Percentiles rank a stretch among this genome's conserved stretches.
Evolutionary conservation across 1,140 invertebrate genomes (phyloP).

Genomic region (Thereuonema tuberculata): DNA sequence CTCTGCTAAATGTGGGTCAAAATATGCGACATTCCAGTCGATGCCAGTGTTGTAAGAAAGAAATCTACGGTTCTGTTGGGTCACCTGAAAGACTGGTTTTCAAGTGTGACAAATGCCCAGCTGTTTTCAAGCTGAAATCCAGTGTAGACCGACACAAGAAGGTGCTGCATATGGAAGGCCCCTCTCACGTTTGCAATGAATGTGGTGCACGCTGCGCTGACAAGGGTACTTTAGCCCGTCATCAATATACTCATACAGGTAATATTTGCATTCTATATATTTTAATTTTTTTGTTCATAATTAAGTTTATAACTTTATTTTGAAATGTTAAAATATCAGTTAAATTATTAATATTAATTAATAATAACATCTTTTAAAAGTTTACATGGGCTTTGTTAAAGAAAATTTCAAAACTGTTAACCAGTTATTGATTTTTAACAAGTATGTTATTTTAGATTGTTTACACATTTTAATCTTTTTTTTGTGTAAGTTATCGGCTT

Average conservation of each 20-base stretch:
- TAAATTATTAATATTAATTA: no score
- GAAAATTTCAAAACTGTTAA: no score
- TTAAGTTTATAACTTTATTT: no score
- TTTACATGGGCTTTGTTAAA: no score
- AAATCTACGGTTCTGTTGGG: constrained; percentile 31
- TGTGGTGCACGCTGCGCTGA: constrained; percentile 36
- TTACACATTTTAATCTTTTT: no score
- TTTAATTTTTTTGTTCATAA: not conserved
- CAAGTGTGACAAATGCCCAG: constrained; percentile 39
- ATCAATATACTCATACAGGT: constrained; percentile 27
- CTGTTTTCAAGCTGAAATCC: constrained; percentile 37
- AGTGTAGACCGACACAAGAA: constrained; percentile 36
- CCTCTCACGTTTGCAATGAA: constrained; percentile 33
- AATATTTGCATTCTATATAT: not conserved
- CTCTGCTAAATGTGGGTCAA: not conserved
- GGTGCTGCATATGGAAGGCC: constrained; percentile 33
- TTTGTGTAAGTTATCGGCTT: no score
- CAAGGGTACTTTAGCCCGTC: constrained; percentile 37
- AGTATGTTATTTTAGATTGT: no score
- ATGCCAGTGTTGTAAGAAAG: not conserved
- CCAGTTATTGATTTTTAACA: no score
- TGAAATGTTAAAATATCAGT: no score
- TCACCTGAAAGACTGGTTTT: constrained; percentile 22
- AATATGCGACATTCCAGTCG: not conserved
- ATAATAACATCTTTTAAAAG: no score